Evolutionary conservation across 2,888 invertebrate genomes (phyloP), one percentile per base, ranked within the genome.

Genomic region (Erebia palarica): DNA sequence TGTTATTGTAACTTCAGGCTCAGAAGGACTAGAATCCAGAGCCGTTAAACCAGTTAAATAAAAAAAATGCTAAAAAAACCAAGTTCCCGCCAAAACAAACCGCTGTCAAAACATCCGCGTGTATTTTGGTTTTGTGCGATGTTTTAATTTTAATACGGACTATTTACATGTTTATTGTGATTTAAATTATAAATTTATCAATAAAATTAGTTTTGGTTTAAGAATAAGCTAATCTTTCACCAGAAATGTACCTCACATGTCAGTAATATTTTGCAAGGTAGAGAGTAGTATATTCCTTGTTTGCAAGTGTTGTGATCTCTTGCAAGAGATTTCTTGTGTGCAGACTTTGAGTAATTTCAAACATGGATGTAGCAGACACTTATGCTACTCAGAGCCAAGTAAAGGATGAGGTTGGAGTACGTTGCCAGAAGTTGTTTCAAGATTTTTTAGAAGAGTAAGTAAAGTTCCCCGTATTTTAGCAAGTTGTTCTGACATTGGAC

Each of bases 341-440:
- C 44, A 11, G 44, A 11, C 53, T 55, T 55, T 55, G 55, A 16
- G 55, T 16, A 9, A 18, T 16, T 11, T 55, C 27, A 63, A 86
- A 78, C 75, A 97, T 97, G 97, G 97, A 98, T 96, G 96, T 97
- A 82, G 96, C 96, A 60, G 96, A 97, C 82, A 93, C 95, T 72
- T 96, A 96, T 86, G 94, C 95, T 73, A 96, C 96, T 47, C 96
- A 96, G 85, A 92, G 94, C 75, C 96, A 96, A 81, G 96, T 98
- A 0, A 96, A 96, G 84, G 99, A 99, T 89, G 97, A 98, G 84
- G 96, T 99, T 78, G 99, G 98, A 77, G 95, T 97, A 55, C 95
- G 98, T 72, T 98, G 98, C 85, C 99, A 99, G 87, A 98, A 98
- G 88, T 93, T 99, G 58, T 99, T 99, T 87, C 98, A 98, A 85